These are phyloP conservation scores for Polymixis lichenea DNA, from an alignment of 2,888 invertebrate species.

Conservation along the genomic window DNA sequence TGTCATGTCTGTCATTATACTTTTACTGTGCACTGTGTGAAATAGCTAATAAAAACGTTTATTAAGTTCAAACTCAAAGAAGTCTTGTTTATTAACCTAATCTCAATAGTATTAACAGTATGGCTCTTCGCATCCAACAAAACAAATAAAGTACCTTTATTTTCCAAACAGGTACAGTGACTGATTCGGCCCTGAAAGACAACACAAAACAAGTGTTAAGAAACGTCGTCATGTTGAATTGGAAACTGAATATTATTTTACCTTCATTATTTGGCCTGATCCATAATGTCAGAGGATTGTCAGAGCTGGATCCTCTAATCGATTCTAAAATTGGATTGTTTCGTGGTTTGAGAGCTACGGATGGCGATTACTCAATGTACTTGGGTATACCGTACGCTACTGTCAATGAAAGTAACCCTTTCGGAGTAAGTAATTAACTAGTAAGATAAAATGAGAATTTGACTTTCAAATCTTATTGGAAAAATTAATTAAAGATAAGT, in stretches of 20 bases:
- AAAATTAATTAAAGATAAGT: neutral
- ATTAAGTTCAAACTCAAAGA: too few species aligned
- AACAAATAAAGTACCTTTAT: slow-evolving; percentile 3
- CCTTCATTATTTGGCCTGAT: slow-evolving; percentile 41
- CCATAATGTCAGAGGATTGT: slow-evolving; percentile 43
- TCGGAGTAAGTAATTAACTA: slow-evolving; percentile 70
- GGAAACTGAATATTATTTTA: slow-evolving; percentile 33
- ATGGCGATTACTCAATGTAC: slow-evolving; percentile 77
- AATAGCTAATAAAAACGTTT: too few species aligned
- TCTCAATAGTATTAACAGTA: too few species aligned
- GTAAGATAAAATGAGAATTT: neutral
- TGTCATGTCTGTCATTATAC: too few species aligned
- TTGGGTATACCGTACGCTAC: slow-evolving; percentile 79
- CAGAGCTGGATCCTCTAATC: slow-evolving; percentile 72
- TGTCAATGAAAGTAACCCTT: slow-evolving; percentile 74
- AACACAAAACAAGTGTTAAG: neutral
- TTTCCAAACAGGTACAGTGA: neutral
- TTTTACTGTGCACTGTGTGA: too few species aligned
- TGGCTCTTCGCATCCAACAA: neutral
- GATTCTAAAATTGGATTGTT: slow-evolving; percentile 73
- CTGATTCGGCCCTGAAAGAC: neutral
- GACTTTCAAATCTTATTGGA: neutral
- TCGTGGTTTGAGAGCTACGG: slow-evolving; percentile 72
- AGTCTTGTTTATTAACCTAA: too few species aligned
- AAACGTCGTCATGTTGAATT: slow-evolving; percentile 46